Evolutionary conservation across 2,888 invertebrate genomes (phyloP), one percentile per base, ranked within the genome.

Genomic region (Rotaria magnacalcarata): DNA sequence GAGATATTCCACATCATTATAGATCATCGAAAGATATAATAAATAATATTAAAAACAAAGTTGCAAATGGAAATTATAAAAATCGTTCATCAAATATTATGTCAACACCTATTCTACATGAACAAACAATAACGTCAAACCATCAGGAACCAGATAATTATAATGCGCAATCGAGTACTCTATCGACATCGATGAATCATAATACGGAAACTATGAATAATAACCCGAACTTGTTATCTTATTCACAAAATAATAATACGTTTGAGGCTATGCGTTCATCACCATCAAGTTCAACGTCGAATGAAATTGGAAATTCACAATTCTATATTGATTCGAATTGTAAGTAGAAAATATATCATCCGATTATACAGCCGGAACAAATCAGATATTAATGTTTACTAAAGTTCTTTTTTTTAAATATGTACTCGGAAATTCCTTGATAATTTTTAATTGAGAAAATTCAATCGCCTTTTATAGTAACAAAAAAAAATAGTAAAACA

Each of bases 1-100:
- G 80, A 47, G 47, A 80, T 80, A 80, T 80, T 3, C 80, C 80
- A 16, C 7, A 47, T 24, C 67, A 27, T 67, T 80, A 80, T 80
- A 24, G n/a, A 47, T 47, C 80, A 47, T 21, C 41, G 8, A 47
- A 80, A 27, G 67, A 67, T 75, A 75, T 75, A 11, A 21, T 75
- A 10, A 10, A 47, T 80, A 47, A 41, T n/a, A 41, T 75, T 41
- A 47, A 47, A n/a, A 80, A 47, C 11, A 80, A 80, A 47, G n/a
- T 80, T 3, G 14, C 80, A 7, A 80, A n/a, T 47, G 80, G 34
- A 11, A n/a, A 10, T n/a, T 10, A 5, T 11, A 24, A 47, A 47
- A 24, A 47, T 47, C 47, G n/a, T 47, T 43, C 47, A 80, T 6
- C 24, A 8, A 80, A 43, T n/a, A 10, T 10, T 24, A 47, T n/a